Evolutionary conservation across 2,113 vertebrate genomes (phyloP), one percentile per base, ranked within the genome.

Genomic region (Pygoscelis antarcticus): DNA sequence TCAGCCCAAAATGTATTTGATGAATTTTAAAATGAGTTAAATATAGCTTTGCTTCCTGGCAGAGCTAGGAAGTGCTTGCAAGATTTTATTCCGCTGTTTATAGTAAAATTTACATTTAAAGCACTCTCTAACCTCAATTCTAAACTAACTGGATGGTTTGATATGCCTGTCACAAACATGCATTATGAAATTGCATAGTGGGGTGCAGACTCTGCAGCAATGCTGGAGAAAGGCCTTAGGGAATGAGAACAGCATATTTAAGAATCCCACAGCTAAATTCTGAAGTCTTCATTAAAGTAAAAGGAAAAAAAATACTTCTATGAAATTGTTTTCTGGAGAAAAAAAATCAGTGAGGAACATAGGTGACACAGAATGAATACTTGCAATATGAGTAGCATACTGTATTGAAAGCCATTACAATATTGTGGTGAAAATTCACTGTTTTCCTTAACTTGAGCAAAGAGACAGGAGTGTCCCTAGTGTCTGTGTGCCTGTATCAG

Each of bases 21-120:
- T 95, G 93, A 95, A 96, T 98, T 97, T 96, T 91, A 94, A 97
- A 97, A 94, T 30, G 64, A 94, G 89, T 91, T 97, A 97, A 97
- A 97, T 91, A 97, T 80, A 95, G 80, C 60, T 88, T 66, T 83
- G 60, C 54, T 95, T 95, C 79, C 94, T 91, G 90, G 81, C 81
- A 96, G 77, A 86, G 87, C 55, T 83, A 85, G 90, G 81, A 93
- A 96, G 64, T 55, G 79, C 66, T 90, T 80, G 81, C 83, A 83
- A 82, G 57, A 89, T 85, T 96, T 96, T 95, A 81, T 96, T 95
- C 90, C 0, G 7, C 88, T 93, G 82, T 94, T 96, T 83, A 90
- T 44, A 90, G 87, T 55, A 87, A 92, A 97, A 96, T 92, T 87
- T 92, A 84, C 92, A 95, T 96, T 93, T 95, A 95, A 95, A 96